Evolutionary conservation across 2,797 vertebrate genomes (phyloP).

Genomic region (Phrynocephalus guinanensis): DNA sequence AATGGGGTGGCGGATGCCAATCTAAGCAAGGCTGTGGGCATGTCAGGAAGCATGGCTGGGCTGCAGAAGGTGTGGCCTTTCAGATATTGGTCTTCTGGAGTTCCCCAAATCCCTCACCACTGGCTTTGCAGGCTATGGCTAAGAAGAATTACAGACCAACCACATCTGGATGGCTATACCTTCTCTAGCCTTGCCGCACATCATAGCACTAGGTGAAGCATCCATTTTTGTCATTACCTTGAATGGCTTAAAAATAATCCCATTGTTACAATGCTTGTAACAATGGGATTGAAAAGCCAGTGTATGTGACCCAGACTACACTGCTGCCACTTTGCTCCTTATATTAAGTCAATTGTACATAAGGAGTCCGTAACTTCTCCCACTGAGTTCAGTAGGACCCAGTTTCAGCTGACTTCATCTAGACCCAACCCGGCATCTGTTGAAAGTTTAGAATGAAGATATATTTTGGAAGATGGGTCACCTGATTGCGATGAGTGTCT

Average conservation of each 20-base stretch:
- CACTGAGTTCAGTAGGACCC: too few species aligned
- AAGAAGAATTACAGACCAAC: neutral
- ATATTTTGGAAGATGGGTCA: too few species aligned
- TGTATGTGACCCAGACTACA: neutral
- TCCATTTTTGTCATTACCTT: too few species aligned
- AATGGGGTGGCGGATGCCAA: neutral
- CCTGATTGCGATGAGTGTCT: too few species aligned
- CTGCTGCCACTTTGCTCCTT: too few species aligned
- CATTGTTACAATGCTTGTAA: neutral
- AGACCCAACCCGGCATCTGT: too few species aligned
- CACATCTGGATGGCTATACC: neutral
- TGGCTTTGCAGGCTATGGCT: neutral
- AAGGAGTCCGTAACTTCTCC: too few species aligned
- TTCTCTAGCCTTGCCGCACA: neutral
- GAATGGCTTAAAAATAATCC: too few species aligned
- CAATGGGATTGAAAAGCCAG: neutral
- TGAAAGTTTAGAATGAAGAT: too few species aligned
- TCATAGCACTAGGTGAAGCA: neutral
- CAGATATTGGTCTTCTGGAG: neutral
- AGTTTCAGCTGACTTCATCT: too few species aligned
- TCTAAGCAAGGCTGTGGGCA: neutral
- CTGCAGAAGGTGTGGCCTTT: neutral
- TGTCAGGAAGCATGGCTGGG: neutral
- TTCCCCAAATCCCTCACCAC: neutral
- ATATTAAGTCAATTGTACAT: too few species aligned